Percentiles rank a stretch among this genome's conserved stretches.
phyloP scores from a whole-genome alignment of 2,113 vertebrate genomes.

The Rafetus swinhoei region DNA sequence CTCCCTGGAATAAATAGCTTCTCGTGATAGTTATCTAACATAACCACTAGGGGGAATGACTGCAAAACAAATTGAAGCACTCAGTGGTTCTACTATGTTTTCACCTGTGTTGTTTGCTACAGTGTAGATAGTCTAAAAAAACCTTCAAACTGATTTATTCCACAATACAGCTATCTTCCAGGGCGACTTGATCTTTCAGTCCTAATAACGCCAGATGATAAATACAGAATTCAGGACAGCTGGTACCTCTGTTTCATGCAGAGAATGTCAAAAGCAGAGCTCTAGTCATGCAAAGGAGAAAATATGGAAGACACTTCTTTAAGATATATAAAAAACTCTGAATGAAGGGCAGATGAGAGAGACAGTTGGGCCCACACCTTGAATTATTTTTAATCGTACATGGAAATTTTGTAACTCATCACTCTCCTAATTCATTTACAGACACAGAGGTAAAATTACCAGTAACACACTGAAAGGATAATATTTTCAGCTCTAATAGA shows the following conservation, averaged over 20 bases:
- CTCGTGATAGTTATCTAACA: conserved; percentile 33
- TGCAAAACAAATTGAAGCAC: conserved; percentile 36
- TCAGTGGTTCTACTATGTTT: not conserved
- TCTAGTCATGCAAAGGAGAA: not conserved
- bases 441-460: not conserved
- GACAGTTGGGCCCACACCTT: accelerated
- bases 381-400: not conserved
- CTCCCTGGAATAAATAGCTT: not conserved
- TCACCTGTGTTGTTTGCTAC: not conserved
- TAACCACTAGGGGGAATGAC: conserved; percentile 58
- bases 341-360: not conserved
- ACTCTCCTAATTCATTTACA: not conserved
- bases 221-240: conserved; percentile 27
- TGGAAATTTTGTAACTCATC: not conserved
- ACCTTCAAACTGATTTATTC: conserved; percentile 36
- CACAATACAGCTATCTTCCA: conserved; percentile 26
- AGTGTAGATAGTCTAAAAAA: not conserved
- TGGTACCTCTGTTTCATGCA: not conserved
- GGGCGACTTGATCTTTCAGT: conserved; percentile 33
- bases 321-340: accelerated
- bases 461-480: conserved; percentile 4
- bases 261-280: not conserved
- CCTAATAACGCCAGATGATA: not conserved
- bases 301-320: not conserved
- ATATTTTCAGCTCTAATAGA: not conserved